phyloP scores from a whole-genome alignment of 2,888 invertebrate species.

The Blastobasis lacticolella region DNA sequence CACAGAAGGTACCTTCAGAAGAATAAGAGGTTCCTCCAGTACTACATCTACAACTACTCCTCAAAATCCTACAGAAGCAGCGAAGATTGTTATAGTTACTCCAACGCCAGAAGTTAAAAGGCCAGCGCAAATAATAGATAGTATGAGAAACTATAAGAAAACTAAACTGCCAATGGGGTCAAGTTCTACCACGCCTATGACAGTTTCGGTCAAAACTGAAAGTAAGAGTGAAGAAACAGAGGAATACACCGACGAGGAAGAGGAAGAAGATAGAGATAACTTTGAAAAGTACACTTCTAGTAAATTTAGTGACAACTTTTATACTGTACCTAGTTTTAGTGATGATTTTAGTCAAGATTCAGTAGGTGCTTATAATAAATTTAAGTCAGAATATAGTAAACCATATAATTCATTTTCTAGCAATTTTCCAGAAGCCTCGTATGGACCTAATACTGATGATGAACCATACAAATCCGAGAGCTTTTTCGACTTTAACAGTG shows the following conservation, averaged over 20 bases:
- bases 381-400: slow-evolving; percentile 42
- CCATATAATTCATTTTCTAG: slow-evolving; percentile 46
- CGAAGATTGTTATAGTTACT: slow-evolving; percentile 49
- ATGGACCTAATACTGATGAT: slow-evolving; percentile 29
- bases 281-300: slow-evolving; percentile 64
- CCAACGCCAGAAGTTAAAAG: slow-evolving; percentile 60
- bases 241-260: slow-evolving; percentile 19
- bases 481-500: slow-evolving; percentile 53
- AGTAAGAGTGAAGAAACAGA: slow-evolving; percentile 31
- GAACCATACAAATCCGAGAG: slow-evolving; percentile 48
- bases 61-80: slow-evolving; percentile 32
- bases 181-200: slow-evolving; percentile 31
- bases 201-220: slow-evolving; percentile 24
- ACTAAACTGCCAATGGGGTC: slow-evolving; percentile 43
- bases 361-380: slow-evolving; percentile 39
- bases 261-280: slow-evolving; percentile 39
- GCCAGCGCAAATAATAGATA: slow-evolving; percentile 52
- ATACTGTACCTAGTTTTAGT: slow-evolving; percentile 61
- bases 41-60: slow-evolving; percentile 31
- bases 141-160: slow-evolving; percentile 53
- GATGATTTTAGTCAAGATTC: slow-evolving; percentile 40
- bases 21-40: slow-evolving; percentile 17
- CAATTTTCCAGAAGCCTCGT: slow-evolving; percentile 44
- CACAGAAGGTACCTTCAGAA: slow-evolving; percentile 36
- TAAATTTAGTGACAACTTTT: slow-evolving; percentile 70